Conservation (phyloP, 2,797 vertebrate species). For the Chelmon rostratus region DNA sequence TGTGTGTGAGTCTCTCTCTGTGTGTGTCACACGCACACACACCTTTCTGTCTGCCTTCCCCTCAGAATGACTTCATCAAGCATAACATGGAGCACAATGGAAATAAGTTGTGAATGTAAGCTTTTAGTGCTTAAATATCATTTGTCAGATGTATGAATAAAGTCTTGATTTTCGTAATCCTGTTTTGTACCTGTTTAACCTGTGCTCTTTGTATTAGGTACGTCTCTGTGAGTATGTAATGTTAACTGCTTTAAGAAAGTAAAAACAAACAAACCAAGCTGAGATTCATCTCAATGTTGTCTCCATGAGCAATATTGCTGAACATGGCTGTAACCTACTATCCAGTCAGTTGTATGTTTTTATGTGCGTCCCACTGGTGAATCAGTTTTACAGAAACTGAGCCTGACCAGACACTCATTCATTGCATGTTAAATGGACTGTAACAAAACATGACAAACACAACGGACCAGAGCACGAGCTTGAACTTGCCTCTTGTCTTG, state of each 20-base stretch:
- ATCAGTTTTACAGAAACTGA: conserved; percentile 9
- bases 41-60: neutral
- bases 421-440: conserved; percentile 41
- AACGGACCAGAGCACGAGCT: conserved; percentile 59
- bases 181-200: neutral
- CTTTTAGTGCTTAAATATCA: neutral
- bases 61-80: neutral
- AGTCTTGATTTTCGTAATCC: neutral
- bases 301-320: neutral
- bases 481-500: conserved; percentile 60
- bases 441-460: conserved; percentile 53
- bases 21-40: neutral
- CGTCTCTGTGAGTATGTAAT: too few relatives aligned
- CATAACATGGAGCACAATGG: neutral
- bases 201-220: too few relatives aligned
- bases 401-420: conserved; percentile 27
- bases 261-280: neutral
- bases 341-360: neutral
- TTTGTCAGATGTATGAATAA: neutral
- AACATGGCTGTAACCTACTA: neutral
- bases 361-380: neutral
- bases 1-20: too few relatives aligned
- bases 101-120: neutral
- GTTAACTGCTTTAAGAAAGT: neutral
- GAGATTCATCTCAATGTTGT: neutral